Evolutionary conservation across 2,797 vertebrate species (phyloP), one percentile per base, ranked within the genome.

Genomic region (Pachyuromys duprasi): DNA sequence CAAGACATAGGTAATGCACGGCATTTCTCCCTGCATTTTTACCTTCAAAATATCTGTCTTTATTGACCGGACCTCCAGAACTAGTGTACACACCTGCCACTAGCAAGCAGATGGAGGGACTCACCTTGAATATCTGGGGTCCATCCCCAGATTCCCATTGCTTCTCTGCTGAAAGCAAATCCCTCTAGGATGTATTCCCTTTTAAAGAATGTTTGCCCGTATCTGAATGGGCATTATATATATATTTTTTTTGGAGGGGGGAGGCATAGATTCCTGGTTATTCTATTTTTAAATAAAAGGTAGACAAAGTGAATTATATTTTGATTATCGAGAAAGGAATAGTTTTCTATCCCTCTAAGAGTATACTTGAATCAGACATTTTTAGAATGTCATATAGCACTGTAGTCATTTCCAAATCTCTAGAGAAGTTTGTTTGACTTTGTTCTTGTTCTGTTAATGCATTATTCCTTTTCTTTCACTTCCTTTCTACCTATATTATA

Each of bases 341-440:
- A 98, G 98, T 98, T 98, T 98, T 98, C 98, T 98, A 98, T 98
- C 98, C 98, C 98, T 98, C 98, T 98, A 98, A 98, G 98, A 97
- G 97, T 98, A 98, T 99, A 99, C 99, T 99, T 99, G 99, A 99
- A 98, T 97, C 96, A 98, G 98, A 98, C 98, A 98, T 98, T 98
- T 92, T 90, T 94, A 97, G 86, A 90, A 98, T 98, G 98, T 99
- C 98, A 62, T 87, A 63, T 76, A 98, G 97, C 97, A 98, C 97
- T 98, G 98, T 95, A 87, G 96, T 95, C 97, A 95, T 98, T 97
- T 98, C 93, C 97, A 97, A 97, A 83, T 97, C 97, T 92, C 88
- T 8, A 92, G 94, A 97, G 96, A 91, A 95, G 86, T 55, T 95
- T 67, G 69, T 94, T 80, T 95, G n/a, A 90, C 94, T 95, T 92